phyloP scores from a whole-genome alignment of 1,140 invertebrate genomes.

The Neodiprion lecontei region DNA sequence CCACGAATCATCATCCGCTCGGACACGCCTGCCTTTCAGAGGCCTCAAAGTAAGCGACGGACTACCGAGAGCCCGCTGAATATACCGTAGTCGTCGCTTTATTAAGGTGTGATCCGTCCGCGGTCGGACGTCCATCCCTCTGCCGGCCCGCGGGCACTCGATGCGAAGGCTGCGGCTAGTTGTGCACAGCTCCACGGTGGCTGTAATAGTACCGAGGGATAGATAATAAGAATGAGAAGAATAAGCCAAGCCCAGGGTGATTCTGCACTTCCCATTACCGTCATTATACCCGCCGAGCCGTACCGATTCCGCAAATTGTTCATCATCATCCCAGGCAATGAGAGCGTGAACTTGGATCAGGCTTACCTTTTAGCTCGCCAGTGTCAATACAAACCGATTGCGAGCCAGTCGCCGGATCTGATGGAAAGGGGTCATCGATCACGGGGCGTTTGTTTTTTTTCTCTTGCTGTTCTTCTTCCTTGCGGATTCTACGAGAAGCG shows the following conservation, averaged over 20 bases:
- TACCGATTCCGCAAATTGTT: too few relatives aligned
- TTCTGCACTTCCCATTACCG: background rate
- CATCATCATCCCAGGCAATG: background rate
- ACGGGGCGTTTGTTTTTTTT: background rate
- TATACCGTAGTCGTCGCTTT: background rate
- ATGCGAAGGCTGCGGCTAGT: too few relatives aligned
- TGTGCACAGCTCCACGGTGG: too few relatives aligned
- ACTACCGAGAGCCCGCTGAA: background rate
- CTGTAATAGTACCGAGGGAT: too few relatives aligned
- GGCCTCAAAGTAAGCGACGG: background rate
- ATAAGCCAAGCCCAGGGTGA: background rate
- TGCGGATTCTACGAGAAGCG: too few relatives aligned
- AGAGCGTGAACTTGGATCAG: background rate
- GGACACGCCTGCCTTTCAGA: conserved; percentile 39
- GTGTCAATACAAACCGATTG: too few relatives aligned
- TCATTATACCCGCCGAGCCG: background rate
- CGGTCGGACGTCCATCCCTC: too few relatives aligned
- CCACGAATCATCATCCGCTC: conserved; percentile 50
- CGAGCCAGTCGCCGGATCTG: too few relatives aligned
- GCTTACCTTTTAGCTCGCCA: too few relatives aligned
- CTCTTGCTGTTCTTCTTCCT: background rate
- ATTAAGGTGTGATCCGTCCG: background rate
- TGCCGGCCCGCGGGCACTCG: too few relatives aligned
- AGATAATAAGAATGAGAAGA: too few relatives aligned
- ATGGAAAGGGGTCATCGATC: too few relatives aligned